Base-by-base conservation (phyloP, 2,113 vertebrate genomes). In the Pluvialis apricaria region DNA sequence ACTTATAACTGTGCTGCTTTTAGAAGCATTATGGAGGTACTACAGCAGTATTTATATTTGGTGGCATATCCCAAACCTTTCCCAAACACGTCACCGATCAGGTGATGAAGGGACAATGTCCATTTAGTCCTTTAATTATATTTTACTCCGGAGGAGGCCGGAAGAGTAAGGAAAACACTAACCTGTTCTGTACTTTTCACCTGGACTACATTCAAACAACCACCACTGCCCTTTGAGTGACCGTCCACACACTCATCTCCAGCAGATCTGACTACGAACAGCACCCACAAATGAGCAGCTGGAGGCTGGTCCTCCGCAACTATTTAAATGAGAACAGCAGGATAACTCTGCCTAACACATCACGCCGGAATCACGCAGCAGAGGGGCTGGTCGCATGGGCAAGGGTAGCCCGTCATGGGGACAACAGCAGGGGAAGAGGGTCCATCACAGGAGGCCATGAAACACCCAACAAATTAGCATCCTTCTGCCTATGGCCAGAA, bases 331-430 rank as follows among this genome's bases (percentile, higher is more conserved):
- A 70, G 55, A 81, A n/a, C 32, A 64, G 40, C 26, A 16, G 17
- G 10, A 25, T 28, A 60, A 70, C 57, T 57, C 18, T 26, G 19
- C 54, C 20, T 13, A 38, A 54, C 32, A 34, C 44, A 24, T 18
- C 28, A 15, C 36, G 55, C 13, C 68, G 55, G 32, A 22, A 47
- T 9, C 1, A 0, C 34, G 18, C 15, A 54, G 42, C 24, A 57
- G 13, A n/a, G 10, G 21, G 21, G 7, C 9, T 14, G 8, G 24
- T 75, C 0, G 0, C 17, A 40, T 3, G 4, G 31, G 18, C 15
- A 45, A 47, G 15, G 16, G 29, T 11, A 38, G 17, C 14, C 11
- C 32, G 16, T 52, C 36, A 20, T 3, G 25, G 32, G 42, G 26
- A 16, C 29, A 77, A 47, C 15, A 55, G 18, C 1, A 61, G 9